These are phyloP conservation scores for Malurus melanocephalus DNA, from an alignment of 2,113 vertebrate species.

Conservation along the genomic window DNA sequence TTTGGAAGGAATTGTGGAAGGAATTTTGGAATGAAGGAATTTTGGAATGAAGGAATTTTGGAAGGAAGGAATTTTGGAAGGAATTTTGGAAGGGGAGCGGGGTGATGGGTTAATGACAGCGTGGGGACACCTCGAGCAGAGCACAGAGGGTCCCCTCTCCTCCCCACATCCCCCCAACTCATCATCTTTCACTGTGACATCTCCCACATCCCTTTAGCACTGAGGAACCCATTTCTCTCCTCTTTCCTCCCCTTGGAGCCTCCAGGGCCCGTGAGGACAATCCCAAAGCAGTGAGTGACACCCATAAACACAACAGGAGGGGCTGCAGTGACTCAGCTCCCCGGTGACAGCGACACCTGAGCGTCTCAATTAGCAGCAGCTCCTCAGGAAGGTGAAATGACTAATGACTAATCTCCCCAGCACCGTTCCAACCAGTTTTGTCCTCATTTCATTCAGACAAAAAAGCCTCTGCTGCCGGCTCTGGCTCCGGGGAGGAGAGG, in stretches of 20 bases:
- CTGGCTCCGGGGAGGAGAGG: background rate
- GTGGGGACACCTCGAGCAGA: rapidly evolving
- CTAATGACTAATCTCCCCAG: background rate
- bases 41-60: no score
- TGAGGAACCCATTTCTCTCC: background rate
- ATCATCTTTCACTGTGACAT: background rate
- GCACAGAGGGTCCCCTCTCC: background rate
- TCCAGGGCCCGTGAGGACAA: background rate
- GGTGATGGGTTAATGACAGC: rapidly evolving
- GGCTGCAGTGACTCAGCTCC: background rate
- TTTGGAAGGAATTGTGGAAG: no score
- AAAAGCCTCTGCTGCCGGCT: background rate
- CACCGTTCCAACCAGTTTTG: background rate
- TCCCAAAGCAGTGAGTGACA: background rate
- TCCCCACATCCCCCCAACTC: rapidly evolving
- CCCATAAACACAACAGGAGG: background rate
- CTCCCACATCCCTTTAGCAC: constrained; percentile 32
- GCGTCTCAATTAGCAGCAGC: background rate
- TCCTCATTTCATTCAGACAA: constrained; percentile 1
- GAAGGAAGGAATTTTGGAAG: no score
- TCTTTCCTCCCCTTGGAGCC: background rate
- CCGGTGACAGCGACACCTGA: background rate
- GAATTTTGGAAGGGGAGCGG: background rate
- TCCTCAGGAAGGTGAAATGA: background rate
- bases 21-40: no score